Evolutionary conservation across 2,888 invertebrate genomes (phyloP).

Genomic region (Mesorhabditis sp.): DNA sequence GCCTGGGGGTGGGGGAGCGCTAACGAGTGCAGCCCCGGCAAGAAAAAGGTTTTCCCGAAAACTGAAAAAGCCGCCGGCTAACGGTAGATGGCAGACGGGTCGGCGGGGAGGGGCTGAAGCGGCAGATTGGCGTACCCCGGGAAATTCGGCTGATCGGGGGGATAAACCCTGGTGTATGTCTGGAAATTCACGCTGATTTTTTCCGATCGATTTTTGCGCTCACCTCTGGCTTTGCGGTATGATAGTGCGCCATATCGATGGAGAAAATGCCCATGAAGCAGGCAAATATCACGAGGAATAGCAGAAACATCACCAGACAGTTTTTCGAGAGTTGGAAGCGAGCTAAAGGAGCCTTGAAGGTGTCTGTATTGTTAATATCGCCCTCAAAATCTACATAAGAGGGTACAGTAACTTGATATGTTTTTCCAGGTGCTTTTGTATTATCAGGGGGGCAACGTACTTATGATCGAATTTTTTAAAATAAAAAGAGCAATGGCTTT

Average conservation of each 20-base stretch:
- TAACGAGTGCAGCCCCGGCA: neutral
- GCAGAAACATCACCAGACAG: neutral
- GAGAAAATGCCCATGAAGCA: neutral
- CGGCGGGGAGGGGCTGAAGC: too few relatives aligned
- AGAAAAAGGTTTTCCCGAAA: neutral
- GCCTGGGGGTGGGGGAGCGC: neutral
- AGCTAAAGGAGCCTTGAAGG: neutral
- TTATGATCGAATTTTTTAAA: too few relatives aligned
- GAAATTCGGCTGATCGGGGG: neutral
- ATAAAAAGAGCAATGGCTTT: too few relatives aligned
- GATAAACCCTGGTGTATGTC: conserved; percentile 2
- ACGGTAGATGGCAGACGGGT: too few relatives aligned
- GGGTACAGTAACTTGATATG: too few relatives aligned
- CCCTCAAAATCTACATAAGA: too few relatives aligned
- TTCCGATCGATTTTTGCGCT: neutral
- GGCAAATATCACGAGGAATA: neutral
- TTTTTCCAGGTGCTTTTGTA: too few relatives aligned
- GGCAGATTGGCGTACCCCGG: neutral
- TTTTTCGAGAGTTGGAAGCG: neutral
- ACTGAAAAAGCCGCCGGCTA: too few relatives aligned
- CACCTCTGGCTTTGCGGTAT: neutral
- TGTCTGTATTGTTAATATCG: too few relatives aligned
- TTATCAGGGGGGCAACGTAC: too few relatives aligned
- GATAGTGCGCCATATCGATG: neutral
- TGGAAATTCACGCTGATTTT: neutral